Evolutionary conservation across 2,113 vertebrate species (phyloP).

Genomic region (Martes martes): DNA sequence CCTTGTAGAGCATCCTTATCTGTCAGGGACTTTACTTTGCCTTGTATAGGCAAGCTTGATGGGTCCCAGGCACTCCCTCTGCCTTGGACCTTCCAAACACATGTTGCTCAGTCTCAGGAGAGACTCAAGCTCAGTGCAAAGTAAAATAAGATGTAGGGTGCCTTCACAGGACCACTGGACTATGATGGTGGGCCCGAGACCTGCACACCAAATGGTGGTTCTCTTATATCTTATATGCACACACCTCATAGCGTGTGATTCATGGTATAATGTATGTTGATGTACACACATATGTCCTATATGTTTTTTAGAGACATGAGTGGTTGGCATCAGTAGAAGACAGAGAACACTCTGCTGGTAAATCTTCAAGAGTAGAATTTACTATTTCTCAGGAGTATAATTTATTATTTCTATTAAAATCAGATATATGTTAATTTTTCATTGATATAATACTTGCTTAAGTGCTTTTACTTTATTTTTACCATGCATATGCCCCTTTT

Average conservation of each 20-base stretch:
- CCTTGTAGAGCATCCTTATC: neutral
- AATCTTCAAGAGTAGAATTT: neutral
- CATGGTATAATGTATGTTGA: neutral
- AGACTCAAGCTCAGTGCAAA: neutral
- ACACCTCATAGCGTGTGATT: neutral
- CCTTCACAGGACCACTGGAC: neutral
- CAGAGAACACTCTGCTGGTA: neutral
- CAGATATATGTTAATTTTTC: neutral
- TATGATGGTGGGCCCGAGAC: neutral
- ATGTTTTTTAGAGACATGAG: neutral
- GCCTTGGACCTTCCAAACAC: neutral
- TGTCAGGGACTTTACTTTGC: neutral
- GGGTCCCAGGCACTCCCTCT: neutral
- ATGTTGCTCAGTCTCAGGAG: neutral
- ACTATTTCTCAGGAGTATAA: neutral
- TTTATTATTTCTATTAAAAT: conserved; percentile 33
- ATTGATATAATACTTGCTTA: neutral
- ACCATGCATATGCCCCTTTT: neutral
- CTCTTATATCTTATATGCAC: neutral
- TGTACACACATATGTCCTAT: neutral
- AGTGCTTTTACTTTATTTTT: conserved; percentile 20
- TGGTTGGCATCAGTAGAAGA: neutral
- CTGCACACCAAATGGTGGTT: neutral
- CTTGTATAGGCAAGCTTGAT: neutral
- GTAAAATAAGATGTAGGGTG: neutral